Conservation (phyloP, 2,888 invertebrate species). For the Lottia scabra region DNA sequence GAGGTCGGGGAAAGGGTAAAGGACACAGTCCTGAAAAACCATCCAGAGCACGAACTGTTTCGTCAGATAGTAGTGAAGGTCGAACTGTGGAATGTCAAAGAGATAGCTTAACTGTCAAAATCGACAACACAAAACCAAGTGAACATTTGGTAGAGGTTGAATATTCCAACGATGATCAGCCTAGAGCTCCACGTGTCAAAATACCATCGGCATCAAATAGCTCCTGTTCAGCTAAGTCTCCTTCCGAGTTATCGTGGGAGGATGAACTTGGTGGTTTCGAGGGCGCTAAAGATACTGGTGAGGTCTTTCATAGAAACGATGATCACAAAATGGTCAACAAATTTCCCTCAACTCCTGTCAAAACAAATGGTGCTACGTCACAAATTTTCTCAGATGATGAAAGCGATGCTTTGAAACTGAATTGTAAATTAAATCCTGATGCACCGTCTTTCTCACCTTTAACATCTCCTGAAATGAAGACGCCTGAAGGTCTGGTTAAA, state of each 20-base stretch:
- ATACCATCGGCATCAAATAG: slow-evolving; percentile 1
- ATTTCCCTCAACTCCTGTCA: not conserved
- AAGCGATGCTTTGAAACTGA: slow-evolving; percentile 31
- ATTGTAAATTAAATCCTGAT: slow-evolving; percentile 53
- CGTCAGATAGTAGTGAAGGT: slow-evolving; percentile 56
- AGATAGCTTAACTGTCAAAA: slow-evolving; percentile 59
- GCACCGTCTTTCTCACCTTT: slow-evolving; percentile 55
- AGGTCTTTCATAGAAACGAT: not conserved
- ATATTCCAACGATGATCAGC: slow-evolving; percentile 48
- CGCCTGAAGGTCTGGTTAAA: slow-evolving; percentile 45
- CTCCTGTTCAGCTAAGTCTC: slow-evolving; percentile 13
- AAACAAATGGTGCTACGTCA: not conserved
- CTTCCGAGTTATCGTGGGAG: slow-evolving; percentile 18
- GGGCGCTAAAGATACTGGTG: not conserved
- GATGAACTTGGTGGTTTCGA: slow-evolving; percentile 7
- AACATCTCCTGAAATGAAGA: slow-evolving; percentile 51
- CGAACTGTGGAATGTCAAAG: slow-evolving; percentile 58
- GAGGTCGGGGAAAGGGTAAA: slow-evolving; percentile 53
- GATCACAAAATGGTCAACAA: not conserved
- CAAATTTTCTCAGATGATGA: not conserved
- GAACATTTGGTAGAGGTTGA: slow-evolving; percentile 55
- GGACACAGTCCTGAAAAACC: slow-evolving; percentile 45
- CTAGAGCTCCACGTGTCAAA: slow-evolving; percentile 10
- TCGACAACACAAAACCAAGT: slow-evolving; percentile 53
- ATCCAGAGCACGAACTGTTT: slow-evolving; percentile 43